These are phyloP conservation scores for Chalcosyrphus nemorum DNA, from an alignment of 2,888 invertebrate species.

Conservation along the genomic window DNA sequence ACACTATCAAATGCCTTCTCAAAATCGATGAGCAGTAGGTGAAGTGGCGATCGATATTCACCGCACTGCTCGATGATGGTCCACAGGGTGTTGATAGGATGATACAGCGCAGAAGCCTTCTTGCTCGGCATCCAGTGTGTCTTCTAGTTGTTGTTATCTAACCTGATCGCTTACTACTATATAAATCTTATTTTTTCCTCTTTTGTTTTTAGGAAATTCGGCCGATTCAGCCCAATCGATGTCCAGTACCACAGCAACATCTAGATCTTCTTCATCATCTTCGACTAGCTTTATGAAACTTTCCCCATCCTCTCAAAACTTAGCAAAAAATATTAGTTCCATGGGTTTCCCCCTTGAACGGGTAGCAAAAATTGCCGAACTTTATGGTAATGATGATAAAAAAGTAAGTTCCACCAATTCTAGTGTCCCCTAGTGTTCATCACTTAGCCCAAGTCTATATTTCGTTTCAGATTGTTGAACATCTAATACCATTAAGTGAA, in stretches of 20 bases:
- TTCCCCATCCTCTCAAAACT: conserved; percentile 84
- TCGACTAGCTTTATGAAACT: conserved; percentile 77
- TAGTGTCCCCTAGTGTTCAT: too few relatives aligned
- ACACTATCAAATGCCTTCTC: too few relatives aligned
- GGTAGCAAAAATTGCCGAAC: conserved; percentile 90
- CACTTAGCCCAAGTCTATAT: conserved; percentile 36
- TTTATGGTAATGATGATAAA: conserved; percentile 91
- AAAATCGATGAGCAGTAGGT: too few relatives aligned
- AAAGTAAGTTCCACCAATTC: conserved; percentile 84
- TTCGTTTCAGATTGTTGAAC: conserved; percentile 88
- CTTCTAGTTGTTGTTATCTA: too few relatives aligned
- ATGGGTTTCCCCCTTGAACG: conserved; percentile 95
- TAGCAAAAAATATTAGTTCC: conserved; percentile 89
- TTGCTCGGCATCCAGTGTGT: too few relatives aligned
- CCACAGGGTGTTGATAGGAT: too few relatives aligned
- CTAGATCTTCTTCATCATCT: conserved; percentile 34
- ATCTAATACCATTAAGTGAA: conserved; percentile 89
- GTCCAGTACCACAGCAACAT: conserved; percentile 31
- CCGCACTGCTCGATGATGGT: too few relatives aligned
- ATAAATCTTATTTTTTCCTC: neutral
- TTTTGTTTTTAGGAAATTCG: conserved; percentile 50
- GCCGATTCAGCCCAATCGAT: conserved; percentile 62
- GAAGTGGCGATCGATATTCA: too few relatives aligned
- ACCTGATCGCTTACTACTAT: too few relatives aligned
- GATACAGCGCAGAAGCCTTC: too few relatives aligned